Conservation (phyloP, 1,140 invertebrate species). For the Chymomyza costata region DNA sequence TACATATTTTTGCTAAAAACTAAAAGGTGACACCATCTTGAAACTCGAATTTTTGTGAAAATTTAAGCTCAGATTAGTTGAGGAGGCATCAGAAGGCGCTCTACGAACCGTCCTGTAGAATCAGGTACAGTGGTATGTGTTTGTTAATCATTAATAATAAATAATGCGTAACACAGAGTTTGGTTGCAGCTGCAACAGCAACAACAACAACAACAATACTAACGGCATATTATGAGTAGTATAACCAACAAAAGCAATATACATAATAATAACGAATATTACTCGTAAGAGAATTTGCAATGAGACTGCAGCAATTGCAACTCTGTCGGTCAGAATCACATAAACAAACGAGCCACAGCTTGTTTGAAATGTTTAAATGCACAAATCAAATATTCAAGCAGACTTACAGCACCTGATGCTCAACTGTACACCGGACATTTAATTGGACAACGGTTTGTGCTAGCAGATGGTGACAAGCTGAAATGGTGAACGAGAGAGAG, state of each 20-base stretch:
- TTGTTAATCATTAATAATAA: slow-evolving; percentile 71
- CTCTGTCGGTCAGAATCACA: slow-evolving; percentile 6
- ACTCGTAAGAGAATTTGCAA: slow-evolving; percentile 66
- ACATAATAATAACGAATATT: slow-evolving; percentile 66
- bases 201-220: slow-evolving; percentile 12
- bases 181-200: slow-evolving; percentile 40
- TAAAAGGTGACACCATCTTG: neutral
- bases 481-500: slow-evolving; percentile 4
- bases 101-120: neutral
- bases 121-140: slow-evolving; percentile 6
- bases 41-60: neutral
- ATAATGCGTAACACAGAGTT: slow-evolving; percentile 60
- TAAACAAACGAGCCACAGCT: slow-evolving; percentile 18
- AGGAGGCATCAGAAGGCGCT: neutral
- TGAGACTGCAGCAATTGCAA: slow-evolving; percentile 48
- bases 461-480: slow-evolving; percentile 6
- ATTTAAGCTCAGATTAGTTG: neutral
- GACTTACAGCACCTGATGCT: slow-evolving; percentile 56
- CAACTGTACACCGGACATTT: slow-evolving; percentile 42
- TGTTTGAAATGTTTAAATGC: slow-evolving; percentile 71
- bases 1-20: neutral
- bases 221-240: neutral
- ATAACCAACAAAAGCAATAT: neutral
- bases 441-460: slow-evolving; percentile 50
- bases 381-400: slow-evolving; percentile 71